These are phyloP conservation scores for Ellobius talpinus DNA, from an alignment of 2,113 vertebrate genomes.

Conservation along the genomic window DNA sequence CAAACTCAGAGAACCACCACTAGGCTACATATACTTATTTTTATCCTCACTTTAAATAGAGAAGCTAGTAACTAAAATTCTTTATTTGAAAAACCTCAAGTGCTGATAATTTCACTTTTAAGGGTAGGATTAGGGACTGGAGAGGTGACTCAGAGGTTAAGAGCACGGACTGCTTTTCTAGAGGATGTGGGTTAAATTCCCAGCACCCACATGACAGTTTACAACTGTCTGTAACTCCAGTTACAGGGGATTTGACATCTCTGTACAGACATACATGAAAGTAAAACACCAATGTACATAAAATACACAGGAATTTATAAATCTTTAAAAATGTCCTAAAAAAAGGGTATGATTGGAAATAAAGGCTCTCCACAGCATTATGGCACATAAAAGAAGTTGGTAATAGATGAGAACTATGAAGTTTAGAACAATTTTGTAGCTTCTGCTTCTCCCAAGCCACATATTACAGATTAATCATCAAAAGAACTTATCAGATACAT, in stretches of 20 bases:
- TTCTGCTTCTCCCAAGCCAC: constrained; percentile 15
- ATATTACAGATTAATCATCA: background rate
- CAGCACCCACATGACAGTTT: background rate
- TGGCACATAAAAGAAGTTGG: constrained; percentile 37
- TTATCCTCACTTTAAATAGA: constrained; percentile 39
- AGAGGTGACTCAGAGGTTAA: background rate
- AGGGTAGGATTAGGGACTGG: background rate
- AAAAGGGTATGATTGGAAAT: background rate
- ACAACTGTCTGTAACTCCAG: background rate
- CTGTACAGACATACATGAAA: background rate
- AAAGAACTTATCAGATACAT: constrained; percentile 82
- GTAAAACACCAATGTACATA: background rate
- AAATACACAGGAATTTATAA: background rate
- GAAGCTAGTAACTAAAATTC: constrained; percentile 35
- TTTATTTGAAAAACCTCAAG: constrained; percentile 33
- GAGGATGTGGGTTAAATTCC: background rate
- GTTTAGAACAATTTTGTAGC: constrained; percentile 32
- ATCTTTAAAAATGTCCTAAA: background rate
- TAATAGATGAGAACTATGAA: background rate
- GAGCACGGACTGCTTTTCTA: background rate
- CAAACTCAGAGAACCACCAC: too few species aligned
- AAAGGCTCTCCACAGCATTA: constrained; percentile 7
- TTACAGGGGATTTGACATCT: background rate
- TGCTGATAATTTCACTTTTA: constrained; percentile 16
- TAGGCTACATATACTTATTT: background rate